Conservation (phyloP, 2,797 vertebrate species). For the Fringilla coelebs region DNA sequence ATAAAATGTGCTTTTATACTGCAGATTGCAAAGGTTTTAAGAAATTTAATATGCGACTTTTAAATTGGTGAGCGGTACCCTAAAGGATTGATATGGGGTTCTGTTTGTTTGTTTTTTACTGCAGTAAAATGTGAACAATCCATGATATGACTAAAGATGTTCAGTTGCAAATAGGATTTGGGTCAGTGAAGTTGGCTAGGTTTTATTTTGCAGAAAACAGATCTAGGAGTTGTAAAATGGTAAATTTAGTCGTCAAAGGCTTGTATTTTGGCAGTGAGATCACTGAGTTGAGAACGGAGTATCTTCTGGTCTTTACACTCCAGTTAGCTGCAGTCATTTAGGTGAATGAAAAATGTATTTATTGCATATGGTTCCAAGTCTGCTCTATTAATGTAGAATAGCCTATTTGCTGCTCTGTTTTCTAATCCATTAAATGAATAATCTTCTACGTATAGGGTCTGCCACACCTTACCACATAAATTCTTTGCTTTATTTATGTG, state of each 20-base stretch:
- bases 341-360: constrained; percentile 73
- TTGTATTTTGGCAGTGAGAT: constrained; percentile 18
- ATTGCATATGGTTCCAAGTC: constrained; percentile 62
- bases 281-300: constrained; percentile 2
- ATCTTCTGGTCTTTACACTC: constrained; percentile 44
- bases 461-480: constrained; percentile 81
- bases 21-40: constrained; percentile 76
- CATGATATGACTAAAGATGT: constrained; percentile 43
- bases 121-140: constrained; percentile 50
- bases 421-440: constrained; percentile 75
- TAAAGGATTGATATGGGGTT: constrained; percentile 65
- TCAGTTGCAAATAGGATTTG: constrained; percentile 73
- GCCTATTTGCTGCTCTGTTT: constrained; percentile 74
- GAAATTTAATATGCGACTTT: constrained; percentile 76
- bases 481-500: constrained; percentile 84
- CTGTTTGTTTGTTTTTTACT: constrained; percentile 47
- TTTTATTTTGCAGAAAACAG: constrained; percentile 66
- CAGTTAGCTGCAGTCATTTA: constrained; percentile 34
- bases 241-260: constrained; percentile 52
- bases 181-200: constrained; percentile 61
- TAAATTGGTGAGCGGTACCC: constrained; percentile 74
- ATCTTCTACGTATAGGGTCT: constrained; percentile 73
- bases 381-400: constrained; percentile 81
- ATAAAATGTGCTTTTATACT: constrained; percentile 78
- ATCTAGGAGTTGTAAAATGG: constrained; percentile 20